phyloP scores from a whole-genome alignment of 2,113 vertebrate species.

The Donacobius atricapilla region DNA sequence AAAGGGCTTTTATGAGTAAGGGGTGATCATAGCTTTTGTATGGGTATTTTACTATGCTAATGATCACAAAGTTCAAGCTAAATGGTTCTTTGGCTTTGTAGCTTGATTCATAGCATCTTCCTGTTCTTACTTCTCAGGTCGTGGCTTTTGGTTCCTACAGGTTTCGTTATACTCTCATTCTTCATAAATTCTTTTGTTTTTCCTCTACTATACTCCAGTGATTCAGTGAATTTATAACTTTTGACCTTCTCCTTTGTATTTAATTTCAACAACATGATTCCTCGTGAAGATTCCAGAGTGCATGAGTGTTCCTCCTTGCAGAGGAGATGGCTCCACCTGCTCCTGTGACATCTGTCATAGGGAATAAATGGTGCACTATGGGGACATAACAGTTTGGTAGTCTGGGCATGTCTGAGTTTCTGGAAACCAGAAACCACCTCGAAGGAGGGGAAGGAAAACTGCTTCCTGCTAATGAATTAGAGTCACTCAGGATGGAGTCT shows the following conservation, averaged over 20 bases:
- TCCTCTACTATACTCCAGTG: neutral
- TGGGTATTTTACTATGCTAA: neutral
- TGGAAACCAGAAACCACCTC: neutral
- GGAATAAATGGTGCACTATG: neutral
- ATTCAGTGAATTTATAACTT: neutral
- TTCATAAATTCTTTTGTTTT: neutral
- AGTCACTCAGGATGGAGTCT: constrained; percentile 27
- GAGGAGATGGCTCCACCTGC: neutral
- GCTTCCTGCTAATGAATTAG: neutral
- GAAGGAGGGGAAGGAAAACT: neutral
- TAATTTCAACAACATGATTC: neutral
- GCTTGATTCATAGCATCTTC: neutral
- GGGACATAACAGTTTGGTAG: neutral
- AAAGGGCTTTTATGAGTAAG: neutral
- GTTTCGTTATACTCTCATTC: neutral
- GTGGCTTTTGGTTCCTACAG: neutral
- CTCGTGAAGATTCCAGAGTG: neutral
- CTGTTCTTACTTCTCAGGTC: neutral
- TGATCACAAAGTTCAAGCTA: neutral
- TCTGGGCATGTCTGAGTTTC: neutral
- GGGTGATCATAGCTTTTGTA: neutral
- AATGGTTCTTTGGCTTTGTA: neutral
- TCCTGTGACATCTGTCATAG: neutral
- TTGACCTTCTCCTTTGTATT: neutral
- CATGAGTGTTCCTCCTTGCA: neutral